Conservation (phyloP, 2,113 vertebrate genomes). For the Poecilia latipinna region DNA sequence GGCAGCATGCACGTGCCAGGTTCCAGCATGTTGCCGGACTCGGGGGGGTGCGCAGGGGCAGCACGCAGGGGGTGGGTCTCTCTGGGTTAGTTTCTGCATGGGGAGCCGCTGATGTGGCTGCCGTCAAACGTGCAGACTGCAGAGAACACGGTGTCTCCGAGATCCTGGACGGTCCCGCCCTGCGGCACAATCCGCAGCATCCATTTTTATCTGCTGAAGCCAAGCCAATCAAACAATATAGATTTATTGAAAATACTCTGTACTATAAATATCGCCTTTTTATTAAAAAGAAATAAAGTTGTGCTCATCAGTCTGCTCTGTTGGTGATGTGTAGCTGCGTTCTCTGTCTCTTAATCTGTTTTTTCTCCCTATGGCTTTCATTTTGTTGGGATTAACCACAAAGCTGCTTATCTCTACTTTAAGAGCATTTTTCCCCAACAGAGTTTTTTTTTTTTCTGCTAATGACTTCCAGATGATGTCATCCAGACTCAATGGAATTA, state of each 20-base stretch:
- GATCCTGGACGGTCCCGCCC: constrained; percentile 4
- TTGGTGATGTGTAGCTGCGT: constrained; percentile 40
- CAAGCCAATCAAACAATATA: not conserved
- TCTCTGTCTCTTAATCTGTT: constrained; percentile 43
- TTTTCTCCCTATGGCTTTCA: constrained; percentile 27
- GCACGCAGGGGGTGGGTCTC: constrained; percentile 19
- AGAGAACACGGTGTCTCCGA: constrained; percentile 42
- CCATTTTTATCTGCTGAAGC: constrained; percentile 10
- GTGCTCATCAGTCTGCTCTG: not conserved
- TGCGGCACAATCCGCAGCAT: constrained; percentile 15
- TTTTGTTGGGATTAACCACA: constrained; percentile 66
- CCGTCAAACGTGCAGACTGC: constrained; percentile 24
- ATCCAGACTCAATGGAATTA: not conserved
- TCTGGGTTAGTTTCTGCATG: constrained; percentile 3
- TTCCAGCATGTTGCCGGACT: constrained; percentile 29
- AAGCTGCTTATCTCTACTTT: constrained; percentile 69
- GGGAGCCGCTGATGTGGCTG: constrained; percentile 40
- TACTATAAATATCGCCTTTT: not conserved
- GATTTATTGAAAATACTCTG: not conserved
- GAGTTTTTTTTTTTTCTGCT: constrained; percentile 24
- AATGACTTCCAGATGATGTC: not conserved
- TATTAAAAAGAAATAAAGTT: not conserved
- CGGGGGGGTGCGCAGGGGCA: constrained; percentile 12
- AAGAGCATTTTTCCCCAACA: constrained; percentile 52
- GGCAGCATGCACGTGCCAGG: constrained; percentile 41